Evolutionary conservation across 1,140 invertebrate species (phyloP).

Genomic region (Temnothorax longispinosus): DNA sequence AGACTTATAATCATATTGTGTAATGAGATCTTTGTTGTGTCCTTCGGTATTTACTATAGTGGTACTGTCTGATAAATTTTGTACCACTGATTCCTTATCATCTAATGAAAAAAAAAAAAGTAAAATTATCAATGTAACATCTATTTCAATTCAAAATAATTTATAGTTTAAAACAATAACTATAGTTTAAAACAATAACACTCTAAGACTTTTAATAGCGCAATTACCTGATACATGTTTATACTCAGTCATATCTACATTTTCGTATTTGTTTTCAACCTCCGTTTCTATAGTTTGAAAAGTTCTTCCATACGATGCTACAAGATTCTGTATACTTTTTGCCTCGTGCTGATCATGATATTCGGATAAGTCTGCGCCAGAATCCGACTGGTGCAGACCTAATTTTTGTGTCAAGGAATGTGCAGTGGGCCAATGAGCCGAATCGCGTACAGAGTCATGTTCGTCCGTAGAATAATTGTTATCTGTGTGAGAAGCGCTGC

Average conservation of each 20-base stretch:
- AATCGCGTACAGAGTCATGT: conserved; percentile 87
- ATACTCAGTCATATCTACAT: conserved; percentile 57
- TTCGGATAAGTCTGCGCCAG: conserved; percentile 88
- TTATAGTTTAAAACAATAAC: conserved; percentile 29
- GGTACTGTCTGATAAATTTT: conserved; percentile 53
- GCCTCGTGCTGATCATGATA: conserved; percentile 82
- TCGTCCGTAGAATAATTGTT: conserved; percentile 90
- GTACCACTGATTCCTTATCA: conserved; percentile 62
- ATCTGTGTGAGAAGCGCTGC: conserved; percentile 89
- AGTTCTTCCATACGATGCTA: conserved; percentile 77
- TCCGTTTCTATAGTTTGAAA: conserved; percentile 70
- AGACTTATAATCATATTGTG: conserved; percentile 35
- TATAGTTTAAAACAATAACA: conserved; percentile 19
- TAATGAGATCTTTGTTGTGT: conserved; percentile 37
- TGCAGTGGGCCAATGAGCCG: conserved; percentile 79
- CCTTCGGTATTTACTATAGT: conserved; percentile 37
- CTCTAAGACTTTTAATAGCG: conserved; percentile 33
- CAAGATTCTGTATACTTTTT: conserved; percentile 78
- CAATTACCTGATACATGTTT: conserved; percentile 56
- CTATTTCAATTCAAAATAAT: conserved; percentile 32
- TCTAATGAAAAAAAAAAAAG: conserved; percentile 49
- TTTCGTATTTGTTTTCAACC: conserved; percentile 61
- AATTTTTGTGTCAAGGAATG: conserved; percentile 83
- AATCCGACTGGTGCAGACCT: conserved; percentile 88
- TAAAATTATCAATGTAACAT: conserved; percentile 7